phyloP scores from a whole-genome alignment of 2,888 invertebrate species.

The Trissolcus japonicus region DNA sequence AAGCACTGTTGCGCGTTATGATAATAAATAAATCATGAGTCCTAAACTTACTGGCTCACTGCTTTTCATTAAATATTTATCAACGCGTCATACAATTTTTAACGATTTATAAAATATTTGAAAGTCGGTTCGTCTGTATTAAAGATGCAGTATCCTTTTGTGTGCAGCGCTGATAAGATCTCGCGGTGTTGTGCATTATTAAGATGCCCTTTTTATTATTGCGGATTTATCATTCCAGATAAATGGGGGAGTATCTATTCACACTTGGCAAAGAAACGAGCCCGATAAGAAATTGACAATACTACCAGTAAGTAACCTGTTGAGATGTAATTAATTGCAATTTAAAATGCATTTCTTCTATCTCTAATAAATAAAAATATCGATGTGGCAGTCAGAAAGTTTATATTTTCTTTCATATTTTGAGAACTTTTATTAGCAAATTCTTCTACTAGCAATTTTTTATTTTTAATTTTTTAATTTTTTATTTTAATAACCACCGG shows the following conservation, averaged over 20 bases:
- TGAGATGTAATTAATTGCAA: too few relatives aligned
- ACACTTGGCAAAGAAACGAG: background rate
- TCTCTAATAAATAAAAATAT: too few relatives aligned
- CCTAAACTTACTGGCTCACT: constrained; percentile 38
- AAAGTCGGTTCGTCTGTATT: background rate
- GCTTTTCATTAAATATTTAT: constrained; percentile 37
- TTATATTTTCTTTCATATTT: too few relatives aligned
- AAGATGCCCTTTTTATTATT: constrained; percentile 6
- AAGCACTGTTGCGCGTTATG: constrained; percentile 45
- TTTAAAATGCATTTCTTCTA: too few relatives aligned
- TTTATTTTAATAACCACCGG: too few relatives aligned
- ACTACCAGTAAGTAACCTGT: background rate
- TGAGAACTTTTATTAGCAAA: too few relatives aligned
- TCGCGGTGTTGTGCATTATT: constrained; percentile 6
- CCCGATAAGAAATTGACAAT: background rate
- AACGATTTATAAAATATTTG: constrained; percentile 25
- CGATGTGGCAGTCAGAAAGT: too few relatives aligned
- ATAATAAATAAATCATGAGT: constrained; percentile 44
- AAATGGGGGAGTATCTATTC: background rate
- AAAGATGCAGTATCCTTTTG: background rate
- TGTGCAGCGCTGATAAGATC: constrained; percentile 13
- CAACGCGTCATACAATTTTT: constrained; percentile 33
- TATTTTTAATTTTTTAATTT: too few relatives aligned
- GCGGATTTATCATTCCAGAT: background rate
- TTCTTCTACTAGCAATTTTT: too few relatives aligned